Evolutionary conservation across 1,140 invertebrate genomes (phyloP).

Genomic region (Gonatopus flavifemur): DNA sequence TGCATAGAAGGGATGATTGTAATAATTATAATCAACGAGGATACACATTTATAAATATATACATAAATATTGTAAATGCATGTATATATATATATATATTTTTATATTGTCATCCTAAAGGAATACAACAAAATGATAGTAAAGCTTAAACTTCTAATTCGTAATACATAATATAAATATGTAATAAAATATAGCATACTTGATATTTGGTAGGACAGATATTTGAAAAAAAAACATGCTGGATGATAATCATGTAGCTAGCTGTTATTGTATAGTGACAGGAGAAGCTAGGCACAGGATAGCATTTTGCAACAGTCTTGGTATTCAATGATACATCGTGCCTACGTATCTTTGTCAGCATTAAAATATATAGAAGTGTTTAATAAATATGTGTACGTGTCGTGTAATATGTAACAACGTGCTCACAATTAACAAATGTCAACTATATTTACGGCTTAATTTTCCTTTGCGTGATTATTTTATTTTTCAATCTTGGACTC

Average conservation of each 20-base stretch:
- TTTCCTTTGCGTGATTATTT: too few species aligned
- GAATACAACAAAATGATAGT: too few species aligned
- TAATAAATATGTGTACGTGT: too few species aligned
- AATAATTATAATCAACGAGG: too few species aligned
- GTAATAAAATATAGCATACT: constrained; percentile 3
- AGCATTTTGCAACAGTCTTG: constrained; percentile 52
- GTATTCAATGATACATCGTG: constrained; percentile 35
- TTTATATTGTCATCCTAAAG: not conserved
- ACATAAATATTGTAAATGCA: not conserved
- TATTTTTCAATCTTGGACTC: too few species aligned
- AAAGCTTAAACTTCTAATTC: too few species aligned
- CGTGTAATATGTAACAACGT: too few species aligned
- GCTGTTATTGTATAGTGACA: constrained; percentile 60
- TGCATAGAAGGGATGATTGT: too few species aligned
- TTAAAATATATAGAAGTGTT: too few species aligned
- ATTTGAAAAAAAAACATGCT: constrained; percentile 43
- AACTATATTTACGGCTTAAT: too few species aligned
- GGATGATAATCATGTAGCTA: constrained; percentile 56
- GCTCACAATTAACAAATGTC: too few species aligned
- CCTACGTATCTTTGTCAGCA: constrained; percentile 31
- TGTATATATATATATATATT: not conserved
- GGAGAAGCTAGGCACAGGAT: constrained; percentile 60
- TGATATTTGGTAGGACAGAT: constrained; percentile 18
- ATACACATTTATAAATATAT: constrained; percentile 1
- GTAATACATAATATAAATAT: not conserved